phyloP scores from a whole-genome alignment of 2,797 vertebrate genomes.

The Ptychadena robeensis region DNA sequence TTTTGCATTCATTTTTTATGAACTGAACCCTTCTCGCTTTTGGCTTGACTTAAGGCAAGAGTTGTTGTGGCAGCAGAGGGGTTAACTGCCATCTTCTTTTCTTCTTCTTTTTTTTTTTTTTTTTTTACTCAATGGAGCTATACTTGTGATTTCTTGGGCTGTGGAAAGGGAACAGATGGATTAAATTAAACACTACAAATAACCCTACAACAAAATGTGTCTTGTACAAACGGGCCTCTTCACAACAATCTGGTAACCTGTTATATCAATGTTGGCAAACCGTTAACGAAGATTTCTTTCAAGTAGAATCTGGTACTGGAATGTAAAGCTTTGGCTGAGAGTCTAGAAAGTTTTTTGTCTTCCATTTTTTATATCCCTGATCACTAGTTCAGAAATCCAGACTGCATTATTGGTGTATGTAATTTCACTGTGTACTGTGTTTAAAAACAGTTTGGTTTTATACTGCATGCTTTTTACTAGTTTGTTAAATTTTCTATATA shows the following conservation, averaged over 20 bases:
- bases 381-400: not conserved
- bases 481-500: not conserved
- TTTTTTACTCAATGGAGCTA: conserved; percentile 50
- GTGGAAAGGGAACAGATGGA: conserved; percentile 49
- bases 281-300: conserved; percentile 25
- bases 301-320: not conserved
- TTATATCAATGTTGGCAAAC: conserved; percentile 52
- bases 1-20: conserved; percentile 51
- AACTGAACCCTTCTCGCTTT: conserved; percentile 36
- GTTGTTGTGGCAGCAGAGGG: conserved; percentile 34
- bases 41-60: conserved; percentile 29
- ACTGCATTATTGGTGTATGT: not conserved
- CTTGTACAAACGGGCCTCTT: conserved; percentile 58
- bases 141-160: conserved; percentile 37
- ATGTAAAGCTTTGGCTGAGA: conserved; percentile 1
- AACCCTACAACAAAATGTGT: conserved; percentile 59
- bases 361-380: not conserved
- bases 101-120: too few species aligned
- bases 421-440: not conserved
- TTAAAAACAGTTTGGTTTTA: not conserved
- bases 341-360: conserved; percentile 12
- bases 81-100: conserved; percentile 27
- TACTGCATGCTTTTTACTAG: too few species aligned
- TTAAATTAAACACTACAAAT: conserved; percentile 49
- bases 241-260: conserved; percentile 59